Percentiles rank a stretch among this genome's conserved stretches.
Conservation (phyloP, 2,797 vertebrate genomes). For the Periparus ater region DNA sequence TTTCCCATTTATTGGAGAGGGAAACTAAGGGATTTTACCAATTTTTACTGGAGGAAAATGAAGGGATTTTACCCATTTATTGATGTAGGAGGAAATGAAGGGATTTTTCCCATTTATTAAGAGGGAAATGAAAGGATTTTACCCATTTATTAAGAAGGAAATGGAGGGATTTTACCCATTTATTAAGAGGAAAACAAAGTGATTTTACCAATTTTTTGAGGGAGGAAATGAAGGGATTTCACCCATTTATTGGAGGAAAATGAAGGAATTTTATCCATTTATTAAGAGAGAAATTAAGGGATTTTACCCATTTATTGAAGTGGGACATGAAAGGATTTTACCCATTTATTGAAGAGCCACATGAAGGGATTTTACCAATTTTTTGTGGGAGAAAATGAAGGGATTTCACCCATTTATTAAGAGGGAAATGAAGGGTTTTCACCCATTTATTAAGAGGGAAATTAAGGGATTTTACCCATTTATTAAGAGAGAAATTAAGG, state of each 20-base stretch:
- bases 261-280: neutral
- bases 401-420: neutral
- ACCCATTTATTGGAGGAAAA: too few relatives aligned
- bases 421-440: neutral
- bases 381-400: fast-evolving
- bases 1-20: too few relatives aligned
- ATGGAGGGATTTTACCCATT: too few relatives aligned
- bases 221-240: too few relatives aligned
- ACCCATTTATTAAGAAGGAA: too few relatives aligned
- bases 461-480: neutral
- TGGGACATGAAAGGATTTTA: neutral
- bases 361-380: neutral
- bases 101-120: neutral
- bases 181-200: too few relatives aligned
- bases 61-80: neutral
- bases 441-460: neutral
- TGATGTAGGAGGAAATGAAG: neutral
- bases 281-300: too few relatives aligned
- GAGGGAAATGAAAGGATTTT: neutral
- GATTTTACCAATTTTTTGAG: too few relatives aligned
- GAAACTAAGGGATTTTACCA: too few relatives aligned
- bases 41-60: too few relatives aligned
- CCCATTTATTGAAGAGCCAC: neutral
- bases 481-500: neutral
- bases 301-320: too few relatives aligned